phyloP scores from a whole-genome alignment of 2,888 invertebrate species.

The Callinectes sapidus region DNA sequence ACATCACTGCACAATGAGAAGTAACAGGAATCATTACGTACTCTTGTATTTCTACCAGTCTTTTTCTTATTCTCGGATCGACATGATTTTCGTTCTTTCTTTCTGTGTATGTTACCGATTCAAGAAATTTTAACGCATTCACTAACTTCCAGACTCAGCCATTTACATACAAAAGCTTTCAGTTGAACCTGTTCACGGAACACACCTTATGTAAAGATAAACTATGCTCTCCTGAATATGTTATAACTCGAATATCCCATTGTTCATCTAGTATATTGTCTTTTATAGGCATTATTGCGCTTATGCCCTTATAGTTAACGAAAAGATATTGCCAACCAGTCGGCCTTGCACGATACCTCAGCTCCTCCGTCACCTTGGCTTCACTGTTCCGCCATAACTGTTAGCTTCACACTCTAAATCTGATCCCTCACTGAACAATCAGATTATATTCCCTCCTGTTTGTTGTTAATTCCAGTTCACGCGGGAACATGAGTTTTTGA shows the following conservation, averaged over 20 bases:
- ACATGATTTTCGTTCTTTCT: not conserved
- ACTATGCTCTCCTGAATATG: not conserved
- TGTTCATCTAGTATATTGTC: not conserved
- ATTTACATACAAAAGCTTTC: slow-evolving; percentile 22
- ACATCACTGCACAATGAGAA: not conserved
- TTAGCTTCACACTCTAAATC: not conserved
- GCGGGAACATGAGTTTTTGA: no score
- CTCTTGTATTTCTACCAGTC: not conserved
- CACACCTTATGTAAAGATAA: not conserved
- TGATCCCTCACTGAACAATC: not conserved
- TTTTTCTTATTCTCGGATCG: not conserved
- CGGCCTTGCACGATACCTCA: not conserved
- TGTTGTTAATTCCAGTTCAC: not conserved
- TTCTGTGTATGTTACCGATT: not conserved
- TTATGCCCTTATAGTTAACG: not conserved
- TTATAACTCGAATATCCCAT: not conserved
- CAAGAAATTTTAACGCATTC: not conserved
- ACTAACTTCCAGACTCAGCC: not conserved
- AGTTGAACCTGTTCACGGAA: not conserved
- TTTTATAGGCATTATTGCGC: not conserved
- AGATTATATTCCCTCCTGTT: not conserved
- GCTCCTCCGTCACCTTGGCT: not conserved
- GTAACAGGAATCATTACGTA: not conserved
- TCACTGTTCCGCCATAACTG: not conserved
- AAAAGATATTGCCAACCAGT: not conserved